A percentile compares a stretch with the other conserved stretches of the same genome.
Evolutionary conservation across 2,797 vertebrate genomes (phyloP).

Genomic region (Melanogrammus aeglefinus): DNA sequence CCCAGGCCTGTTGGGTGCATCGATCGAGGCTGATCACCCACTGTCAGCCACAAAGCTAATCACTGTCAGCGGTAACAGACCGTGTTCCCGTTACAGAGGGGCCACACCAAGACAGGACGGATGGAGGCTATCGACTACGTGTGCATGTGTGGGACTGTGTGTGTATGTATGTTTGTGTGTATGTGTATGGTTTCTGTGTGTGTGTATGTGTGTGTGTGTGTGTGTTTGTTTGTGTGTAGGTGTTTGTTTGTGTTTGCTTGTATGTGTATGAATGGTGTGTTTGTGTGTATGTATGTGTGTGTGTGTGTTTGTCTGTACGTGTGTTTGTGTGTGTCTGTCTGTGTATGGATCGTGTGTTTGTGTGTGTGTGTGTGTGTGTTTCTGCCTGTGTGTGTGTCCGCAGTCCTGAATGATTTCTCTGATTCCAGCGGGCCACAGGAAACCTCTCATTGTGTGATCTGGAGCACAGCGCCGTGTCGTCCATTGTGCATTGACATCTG

Average conservation of each 20-base stretch:
- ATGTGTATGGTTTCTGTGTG: not conserved
- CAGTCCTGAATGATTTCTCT: not conserved
- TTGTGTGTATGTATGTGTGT: not conserved
- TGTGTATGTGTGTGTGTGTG: not conserved
- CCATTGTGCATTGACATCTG: not conserved
- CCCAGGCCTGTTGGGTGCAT: conserved; percentile 28
- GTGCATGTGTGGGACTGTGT: conserved; percentile 13
- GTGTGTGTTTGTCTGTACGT: not conserved
- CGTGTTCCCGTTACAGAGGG: conserved; percentile 26
- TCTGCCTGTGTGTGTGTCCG: not conserved
- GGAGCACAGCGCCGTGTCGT: not conserved
- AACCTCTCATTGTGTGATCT: not conserved
- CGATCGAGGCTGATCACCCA: conserved; percentile 45
- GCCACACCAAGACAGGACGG: conserved; percentile 12
- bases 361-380: not conserved
- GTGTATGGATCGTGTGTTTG: not conserved
- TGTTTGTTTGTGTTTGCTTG: too few species aligned
- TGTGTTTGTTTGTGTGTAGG: not conserved
- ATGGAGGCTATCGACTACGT: not conserved
- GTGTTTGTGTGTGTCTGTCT: not conserved
- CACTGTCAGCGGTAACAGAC: conserved; percentile 25
- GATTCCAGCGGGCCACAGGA: not conserved
- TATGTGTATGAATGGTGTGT: too few species aligned
- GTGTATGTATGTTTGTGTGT: not conserved
- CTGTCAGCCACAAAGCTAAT: conserved; percentile 45